Percentiles rank a stretch among this genome's conserved stretches.
Conservation (phyloP, 2,113 vertebrate genomes). For the Alosa alosa region DNA sequence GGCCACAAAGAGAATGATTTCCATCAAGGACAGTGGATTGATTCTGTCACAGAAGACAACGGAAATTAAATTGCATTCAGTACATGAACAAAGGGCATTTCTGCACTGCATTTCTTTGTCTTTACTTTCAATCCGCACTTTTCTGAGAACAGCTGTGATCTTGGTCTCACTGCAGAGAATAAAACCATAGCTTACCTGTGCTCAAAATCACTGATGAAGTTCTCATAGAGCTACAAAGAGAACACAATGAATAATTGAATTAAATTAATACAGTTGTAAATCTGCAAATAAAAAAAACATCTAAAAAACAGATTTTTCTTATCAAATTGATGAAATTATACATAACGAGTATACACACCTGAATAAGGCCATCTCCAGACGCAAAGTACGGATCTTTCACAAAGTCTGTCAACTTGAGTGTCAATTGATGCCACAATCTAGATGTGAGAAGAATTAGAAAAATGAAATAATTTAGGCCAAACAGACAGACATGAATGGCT, state of each 20-base stretch:
- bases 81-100: neutral
- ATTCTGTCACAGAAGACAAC: slow-evolving; percentile 74
- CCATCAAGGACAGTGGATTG: slow-evolving; percentile 93
- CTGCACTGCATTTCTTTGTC: neutral
- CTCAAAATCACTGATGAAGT: slow-evolving; percentile 96
- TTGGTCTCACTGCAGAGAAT: neutral
- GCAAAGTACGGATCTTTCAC: slow-evolving; percentile 92
- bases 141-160: neutral
- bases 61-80: neutral
- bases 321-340: neutral
- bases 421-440: slow-evolving; percentile 97
- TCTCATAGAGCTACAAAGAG: slow-evolving; percentile 87
- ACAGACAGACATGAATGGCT: too few species aligned
- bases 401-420: slow-evolving; percentile 87
- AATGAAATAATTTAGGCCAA: neutral
- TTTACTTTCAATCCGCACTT: neutral
- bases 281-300: neutral
- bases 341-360: slow-evolving; percentile 70
- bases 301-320: too few species aligned
- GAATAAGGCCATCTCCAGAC: slow-evolving; percentile 91
- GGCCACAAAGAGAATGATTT: slow-evolving; percentile 91
- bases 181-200: slow-evolving; percentile 80
- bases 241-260: neutral
- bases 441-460: neutral
- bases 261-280: neutral